Base-by-base conservation (phyloP, 2,888 invertebrate species). In the Mesorhabditis spiculigera region DNA sequence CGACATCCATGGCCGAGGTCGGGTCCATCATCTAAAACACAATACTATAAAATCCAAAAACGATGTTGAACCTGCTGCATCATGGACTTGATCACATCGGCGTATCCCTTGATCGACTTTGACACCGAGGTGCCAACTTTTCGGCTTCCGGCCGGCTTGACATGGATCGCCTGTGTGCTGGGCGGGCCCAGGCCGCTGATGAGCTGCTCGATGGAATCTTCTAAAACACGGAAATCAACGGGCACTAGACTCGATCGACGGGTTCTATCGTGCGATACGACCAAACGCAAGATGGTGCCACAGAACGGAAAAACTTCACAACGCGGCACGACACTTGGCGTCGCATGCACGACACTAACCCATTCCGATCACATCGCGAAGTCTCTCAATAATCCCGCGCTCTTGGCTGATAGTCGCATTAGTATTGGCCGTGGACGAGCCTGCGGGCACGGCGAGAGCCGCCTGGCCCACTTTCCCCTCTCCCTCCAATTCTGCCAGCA, bases 21-120 rank as follows among this genome's bases (percentile, higher is more conserved):
- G 71, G 66, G 68, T 72, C 72, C 72, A 72, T 72, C 67, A 72
- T 67, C 70, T 71, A 45, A 45, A 65, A 45, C 4, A 62, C 62
- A n/a, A 62, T 16, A 43, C n/a, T 63, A 28, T n/a, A 28, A 28
- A 63, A 28, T 8, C 8, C 2, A 28, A 10, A 8, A n/a, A 3
- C 16, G n/a, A 10, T 63, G 13, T 63, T 13, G n/a, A 13, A 50
- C 58, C 58, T 50, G 58, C 2, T 50, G n/a, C 58, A 50, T 50
- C 58, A 50, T n/a, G 10, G 75, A 75, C 67, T 74, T 73, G 8
- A 78, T 67, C 5, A 78, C 78, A 45, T 78, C 76, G 0, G 78
- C 75, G 68, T 78, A 78, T 50, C 72, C 73, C 6, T 73, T 71
- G 64, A 78, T 70, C 45, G 71, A 73, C 45, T 63, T 63, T 65